Conservation (phyloP, 1,140 invertebrate genomes). For the Druon quercuslanigerum region DNA sequence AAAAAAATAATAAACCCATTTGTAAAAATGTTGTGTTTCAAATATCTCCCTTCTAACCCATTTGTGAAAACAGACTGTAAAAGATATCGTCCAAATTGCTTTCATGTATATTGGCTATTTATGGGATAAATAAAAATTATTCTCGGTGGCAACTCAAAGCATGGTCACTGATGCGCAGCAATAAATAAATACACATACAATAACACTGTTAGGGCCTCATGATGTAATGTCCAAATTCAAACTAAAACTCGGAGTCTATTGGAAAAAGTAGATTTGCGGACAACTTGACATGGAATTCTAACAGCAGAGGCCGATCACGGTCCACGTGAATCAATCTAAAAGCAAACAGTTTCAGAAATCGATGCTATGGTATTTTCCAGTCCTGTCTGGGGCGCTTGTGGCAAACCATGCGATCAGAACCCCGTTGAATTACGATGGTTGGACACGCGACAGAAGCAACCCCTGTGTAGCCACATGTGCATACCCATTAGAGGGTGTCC, state of each 20-base stretch:
- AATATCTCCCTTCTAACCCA: too few relatives aligned
- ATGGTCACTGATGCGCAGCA: not conserved
- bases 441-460: constrained; percentile 51
- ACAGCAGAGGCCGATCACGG: not conserved
- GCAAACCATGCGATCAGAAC: constrained; percentile 46
- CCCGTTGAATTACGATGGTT: constrained; percentile 56
- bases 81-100: too few relatives aligned
- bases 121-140: not conserved
- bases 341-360: constrained; percentile 21
- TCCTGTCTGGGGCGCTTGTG: constrained; percentile 29
- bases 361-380: constrained; percentile 11
- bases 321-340: not conserved
- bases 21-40: too few relatives aligned
- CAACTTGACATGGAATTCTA: not conserved
- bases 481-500: constrained; percentile 25
- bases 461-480: constrained; percentile 25
- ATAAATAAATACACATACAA: not conserved
- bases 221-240: not conserved
- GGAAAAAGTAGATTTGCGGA: not conserved
- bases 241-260: not conserved
- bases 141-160: not conserved
- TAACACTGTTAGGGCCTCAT: not conserved
- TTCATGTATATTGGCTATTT: not conserved
- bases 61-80: too few relatives aligned
- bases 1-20: too few relatives aligned